These are phyloP conservation scores for Rhodinocichla rosea DNA, from an alignment of 2,113 vertebrate species.

Conservation along the genomic window DNA sequence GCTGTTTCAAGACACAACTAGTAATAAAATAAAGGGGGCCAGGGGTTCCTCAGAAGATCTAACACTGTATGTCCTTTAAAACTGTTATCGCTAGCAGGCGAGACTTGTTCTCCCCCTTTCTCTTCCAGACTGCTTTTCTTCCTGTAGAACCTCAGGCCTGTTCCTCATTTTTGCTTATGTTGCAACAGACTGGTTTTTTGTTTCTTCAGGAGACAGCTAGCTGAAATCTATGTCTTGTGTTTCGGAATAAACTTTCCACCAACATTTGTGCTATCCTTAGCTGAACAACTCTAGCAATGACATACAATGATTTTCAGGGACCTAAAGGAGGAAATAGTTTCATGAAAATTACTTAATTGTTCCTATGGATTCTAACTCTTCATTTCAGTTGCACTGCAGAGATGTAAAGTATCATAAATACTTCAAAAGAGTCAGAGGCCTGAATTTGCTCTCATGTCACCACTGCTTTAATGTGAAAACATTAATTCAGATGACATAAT, in stretches of 20 bases:
- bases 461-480: background rate
- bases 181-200: background rate
- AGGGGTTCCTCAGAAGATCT: constrained; percentile 39
- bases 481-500: background rate
- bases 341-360: background rate
- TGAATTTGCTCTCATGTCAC: background rate
- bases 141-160: background rate
- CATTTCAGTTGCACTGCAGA: background rate
- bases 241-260: background rate
- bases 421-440: background rate
- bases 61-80: constrained; percentile 4
- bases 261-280: background rate
- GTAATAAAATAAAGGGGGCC: constrained; percentile 43
- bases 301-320: background rate
- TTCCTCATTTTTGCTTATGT: background rate
- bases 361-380: background rate
- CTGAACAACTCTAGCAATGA: background rate
- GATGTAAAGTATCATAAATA: background rate
- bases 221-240: background rate
- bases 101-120: background rate
- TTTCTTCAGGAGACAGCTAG: background rate
- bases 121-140: background rate
- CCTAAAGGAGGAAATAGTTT: background rate
- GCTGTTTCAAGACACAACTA: constrained; percentile 60
- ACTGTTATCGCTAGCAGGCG: background rate